These are phyloP conservation scores for Aurelia aurita DNA, from an alignment of 30 jellyfish, hydroid and myxozoan genomes.

Conservation along the genomic window DNA sequence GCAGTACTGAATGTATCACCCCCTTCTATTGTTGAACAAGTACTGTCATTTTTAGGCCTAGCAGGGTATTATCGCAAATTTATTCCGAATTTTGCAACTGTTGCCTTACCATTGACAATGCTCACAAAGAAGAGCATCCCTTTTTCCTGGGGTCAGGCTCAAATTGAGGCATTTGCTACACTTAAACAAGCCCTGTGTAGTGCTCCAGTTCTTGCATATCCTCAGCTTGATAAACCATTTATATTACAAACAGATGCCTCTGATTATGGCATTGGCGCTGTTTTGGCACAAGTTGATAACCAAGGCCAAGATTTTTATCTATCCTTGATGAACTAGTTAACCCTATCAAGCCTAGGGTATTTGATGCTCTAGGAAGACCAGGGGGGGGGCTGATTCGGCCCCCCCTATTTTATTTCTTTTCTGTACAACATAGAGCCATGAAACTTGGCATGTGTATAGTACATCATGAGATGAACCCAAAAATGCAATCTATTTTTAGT, in stretches of 20 bases:
- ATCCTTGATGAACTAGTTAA: too few relatives aligned
- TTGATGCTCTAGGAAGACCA: too few relatives aligned
- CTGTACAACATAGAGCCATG: too few relatives aligned
- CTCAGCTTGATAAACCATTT: slow-evolving; percentile 52
- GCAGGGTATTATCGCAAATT: slow-evolving; percentile 63
- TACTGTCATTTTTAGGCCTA: slow-evolving; percentile 25
- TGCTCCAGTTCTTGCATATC: slow-evolving; percentile 67
- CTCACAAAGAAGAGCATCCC: slow-evolving; percentile 21
- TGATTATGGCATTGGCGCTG: slow-evolving; percentile 54
- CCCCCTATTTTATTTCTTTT: too few relatives aligned
- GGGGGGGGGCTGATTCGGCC: too few relatives aligned
- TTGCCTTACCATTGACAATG: slow-evolving; percentile 54
- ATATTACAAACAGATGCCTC: slow-evolving; percentile 51
- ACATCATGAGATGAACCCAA: too few relatives aligned
- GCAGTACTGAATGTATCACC: background rate
- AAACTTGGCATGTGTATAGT: too few relatives aligned
- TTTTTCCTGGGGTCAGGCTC: slow-evolving; percentile 38
- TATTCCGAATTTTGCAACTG: slow-evolving; percentile 53
- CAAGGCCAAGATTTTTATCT: slow-evolving; percentile 34
- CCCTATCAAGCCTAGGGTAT: too few relatives aligned
- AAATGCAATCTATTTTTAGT: too few relatives aligned
- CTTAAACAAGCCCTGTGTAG: slow-evolving; percentile 17
- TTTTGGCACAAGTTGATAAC: slow-evolving; percentile 44
- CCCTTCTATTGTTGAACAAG: slow-evolving; percentile 5
- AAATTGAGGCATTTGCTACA: slow-evolving; percentile 21